Conservation (phyloP, 2,113 vertebrate genomes). For the Dipodomys spectabilis region DNA sequence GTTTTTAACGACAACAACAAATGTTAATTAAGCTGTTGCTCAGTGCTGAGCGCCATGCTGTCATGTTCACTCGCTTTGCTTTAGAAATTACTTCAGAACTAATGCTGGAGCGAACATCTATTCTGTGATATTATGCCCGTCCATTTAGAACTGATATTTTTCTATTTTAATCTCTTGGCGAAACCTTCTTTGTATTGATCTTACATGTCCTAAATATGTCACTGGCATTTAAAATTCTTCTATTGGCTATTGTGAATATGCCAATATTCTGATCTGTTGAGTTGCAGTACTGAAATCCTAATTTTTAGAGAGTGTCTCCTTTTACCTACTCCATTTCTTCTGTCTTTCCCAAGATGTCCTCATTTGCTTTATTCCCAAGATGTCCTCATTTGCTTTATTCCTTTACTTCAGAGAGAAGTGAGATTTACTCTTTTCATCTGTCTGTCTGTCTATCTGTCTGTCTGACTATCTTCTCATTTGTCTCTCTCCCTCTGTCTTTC, state of each 20-base stretch:
- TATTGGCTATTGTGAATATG: background rate
- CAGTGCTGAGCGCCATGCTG: background rate
- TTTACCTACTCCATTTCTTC: background rate
- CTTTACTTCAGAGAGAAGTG: background rate
- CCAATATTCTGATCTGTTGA: conserved; percentile 22
- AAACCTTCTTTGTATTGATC: background rate
- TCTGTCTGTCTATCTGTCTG: background rate
- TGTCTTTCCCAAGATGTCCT: background rate
- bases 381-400: background rate
- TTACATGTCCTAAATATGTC: conserved; percentile 8
- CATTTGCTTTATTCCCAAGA: background rate
- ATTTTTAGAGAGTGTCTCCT: background rate
- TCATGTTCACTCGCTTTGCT: background rate
- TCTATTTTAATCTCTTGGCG: background rate
- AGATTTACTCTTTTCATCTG: background rate
- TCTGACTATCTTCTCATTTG: background rate
- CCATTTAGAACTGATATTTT: background rate
- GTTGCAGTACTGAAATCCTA: background rate
- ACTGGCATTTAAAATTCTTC: background rate
- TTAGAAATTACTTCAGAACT: background rate
- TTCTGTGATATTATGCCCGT: background rate
- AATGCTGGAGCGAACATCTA: background rate
- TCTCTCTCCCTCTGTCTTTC: background rate
- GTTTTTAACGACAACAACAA: background rate
- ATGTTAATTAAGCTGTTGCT: background rate